Percentiles rank a stretch among this genome's conserved stretches.
phyloP scores from a whole-genome alignment of 2,797 vertebrate genomes.

The Gorsachius magnificus region DNA sequence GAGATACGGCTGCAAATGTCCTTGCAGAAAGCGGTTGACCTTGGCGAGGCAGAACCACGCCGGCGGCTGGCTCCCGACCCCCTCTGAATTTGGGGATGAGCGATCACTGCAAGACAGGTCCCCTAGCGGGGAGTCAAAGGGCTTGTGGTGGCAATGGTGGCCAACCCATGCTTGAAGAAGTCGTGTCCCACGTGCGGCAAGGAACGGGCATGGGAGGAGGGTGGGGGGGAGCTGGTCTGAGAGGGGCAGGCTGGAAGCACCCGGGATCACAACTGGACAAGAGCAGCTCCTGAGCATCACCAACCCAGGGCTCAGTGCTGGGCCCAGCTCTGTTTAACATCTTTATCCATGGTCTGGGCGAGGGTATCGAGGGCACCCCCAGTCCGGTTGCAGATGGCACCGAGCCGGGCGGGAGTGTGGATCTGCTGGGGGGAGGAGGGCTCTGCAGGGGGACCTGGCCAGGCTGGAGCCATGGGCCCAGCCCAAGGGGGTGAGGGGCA shows the following conservation, averaged over 20 bases:
- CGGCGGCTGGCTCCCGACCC: fast-evolving
- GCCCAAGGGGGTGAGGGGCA: too few relatives aligned
- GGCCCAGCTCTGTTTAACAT: too few relatives aligned
- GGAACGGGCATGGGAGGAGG: background rate
- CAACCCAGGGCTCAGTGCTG: too few relatives aligned
- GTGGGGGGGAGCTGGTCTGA: background rate
- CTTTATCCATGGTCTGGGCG: too few relatives aligned
- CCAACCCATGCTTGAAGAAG: fast-evolving
- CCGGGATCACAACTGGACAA: fast-evolving
- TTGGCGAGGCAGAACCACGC: background rate
- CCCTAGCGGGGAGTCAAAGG: fast-evolving
- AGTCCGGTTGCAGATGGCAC: too few relatives aligned
- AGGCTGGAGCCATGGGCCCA: too few relatives aligned
- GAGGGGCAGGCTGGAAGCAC: background rate
- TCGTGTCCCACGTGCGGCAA: background rate
- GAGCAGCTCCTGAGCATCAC: background rate
- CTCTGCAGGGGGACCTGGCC: too few relatives aligned
- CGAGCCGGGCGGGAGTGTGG: too few relatives aligned
- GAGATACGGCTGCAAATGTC: background rate
- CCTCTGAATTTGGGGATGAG: fast-evolving
- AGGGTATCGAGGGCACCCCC: too few relatives aligned
- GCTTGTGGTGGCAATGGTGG: fast-evolving
- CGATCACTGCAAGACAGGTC: fast-evolving
- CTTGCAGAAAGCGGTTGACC: background rate
- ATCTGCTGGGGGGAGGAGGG: too few relatives aligned